phyloP scores from a whole-genome alignment of 2,113 vertebrate species.

The Hemiscyllium ocellatum region DNA sequence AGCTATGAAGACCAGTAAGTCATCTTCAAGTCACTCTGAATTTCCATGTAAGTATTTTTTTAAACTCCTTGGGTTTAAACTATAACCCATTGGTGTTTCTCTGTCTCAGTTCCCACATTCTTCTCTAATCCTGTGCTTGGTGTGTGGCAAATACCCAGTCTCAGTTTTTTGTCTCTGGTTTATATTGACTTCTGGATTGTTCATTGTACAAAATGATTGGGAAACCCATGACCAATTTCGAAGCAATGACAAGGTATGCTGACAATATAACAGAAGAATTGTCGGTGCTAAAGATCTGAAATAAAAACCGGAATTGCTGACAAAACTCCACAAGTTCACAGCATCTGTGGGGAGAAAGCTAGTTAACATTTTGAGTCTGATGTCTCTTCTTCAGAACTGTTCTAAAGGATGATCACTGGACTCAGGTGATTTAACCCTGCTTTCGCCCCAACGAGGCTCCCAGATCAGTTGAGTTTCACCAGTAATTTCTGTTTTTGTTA shows the following conservation, averaged over 20 bases:
- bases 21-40: slow-evolving; percentile 68
- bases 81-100: neutral
- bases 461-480: too few relatives aligned
- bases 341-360: too few relatives aligned
- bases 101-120: neutral
- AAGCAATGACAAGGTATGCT: neutral
- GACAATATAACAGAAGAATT: neutral
- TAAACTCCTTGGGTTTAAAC: neutral
- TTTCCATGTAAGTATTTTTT: slow-evolving; percentile 71
- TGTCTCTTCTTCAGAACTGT: too few relatives aligned
- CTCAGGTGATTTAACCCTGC: too few relatives aligned
- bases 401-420: too few relatives aligned
- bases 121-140: too few relatives aligned
- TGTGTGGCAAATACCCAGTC: neutral
- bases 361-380: too few relatives aligned
- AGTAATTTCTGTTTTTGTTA: too few relatives aligned
- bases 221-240: neutral
- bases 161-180: neutral
- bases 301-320: too few relatives aligned
- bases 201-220: neutral
- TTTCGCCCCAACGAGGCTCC: too few relatives aligned
- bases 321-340: too few relatives aligned
- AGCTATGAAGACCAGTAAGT: slow-evolving; percentile 88
- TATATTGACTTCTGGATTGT: neutral
- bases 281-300: too few relatives aligned